Base-by-base conservation (phyloP, 2,113 vertebrate species). In the Syngnathus typhle region DNA sequence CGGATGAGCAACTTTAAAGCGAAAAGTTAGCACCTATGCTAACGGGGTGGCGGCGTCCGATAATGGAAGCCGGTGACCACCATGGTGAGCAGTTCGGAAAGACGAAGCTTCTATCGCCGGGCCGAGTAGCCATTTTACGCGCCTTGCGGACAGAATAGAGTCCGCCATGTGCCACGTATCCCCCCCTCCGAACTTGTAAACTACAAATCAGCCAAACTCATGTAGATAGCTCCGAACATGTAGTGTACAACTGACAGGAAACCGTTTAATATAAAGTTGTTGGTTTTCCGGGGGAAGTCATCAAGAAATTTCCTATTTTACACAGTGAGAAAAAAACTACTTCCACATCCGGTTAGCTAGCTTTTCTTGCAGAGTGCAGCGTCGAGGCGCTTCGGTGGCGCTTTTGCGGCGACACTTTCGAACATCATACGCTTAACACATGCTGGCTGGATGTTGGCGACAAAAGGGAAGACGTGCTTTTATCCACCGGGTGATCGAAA, bases 211-310 rank as follows among this genome's bases (percentile, higher is more conserved):
- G 18, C 49, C 27, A 0, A 4, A n/a, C 38, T 6, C 27, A 7
- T 38, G 21, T 37, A 39, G 6, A 7, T 47, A 32, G 18, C 60
- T 19, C 64, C 1, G 54, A 44, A 74, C 60, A 60, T 69, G 73
- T 39, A 64, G 74, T 70, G 38, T 18, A 44, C 19, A 73, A 77
- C 76, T n/a, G 67, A 90, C 89, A 90, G 89, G 88, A 89, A 91
- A 87, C 86, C 69, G 78, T 84, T 82, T 84, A 85, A 85, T 89
- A 86, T 89, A 84, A 89, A 89, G 81, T 87, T 85, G 88, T 83
- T 79, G 84, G 84, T 89, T 90, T 91, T 90, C 90, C 89, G 90
- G 89, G 74, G 90, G 88, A 91, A 90, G 89, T 90, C 88, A 77
- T 44, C 65, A 39, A 87, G 84, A 91, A 91, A 88, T 85, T 81